Evolutionary conservation across 2,797 vertebrate genomes (phyloP).

Genomic region (Tragopan temminckii): DNA sequence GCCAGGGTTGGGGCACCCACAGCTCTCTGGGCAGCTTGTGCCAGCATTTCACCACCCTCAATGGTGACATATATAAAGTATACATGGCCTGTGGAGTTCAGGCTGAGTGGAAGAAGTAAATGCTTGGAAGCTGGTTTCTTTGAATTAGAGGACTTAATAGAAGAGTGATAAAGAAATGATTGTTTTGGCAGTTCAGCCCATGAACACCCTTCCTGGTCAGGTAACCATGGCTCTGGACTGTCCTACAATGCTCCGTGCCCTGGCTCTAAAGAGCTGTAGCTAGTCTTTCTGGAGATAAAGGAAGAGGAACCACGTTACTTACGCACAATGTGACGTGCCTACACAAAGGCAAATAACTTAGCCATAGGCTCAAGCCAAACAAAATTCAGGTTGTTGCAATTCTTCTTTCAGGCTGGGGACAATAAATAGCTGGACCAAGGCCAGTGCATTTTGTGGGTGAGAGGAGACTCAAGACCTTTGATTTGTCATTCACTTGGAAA

Average conservation of each 20-base stretch:
- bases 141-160: neutral
- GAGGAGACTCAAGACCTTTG: neutral
- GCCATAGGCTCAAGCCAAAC: neutral
- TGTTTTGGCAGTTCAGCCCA: neutral
- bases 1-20: neutral
- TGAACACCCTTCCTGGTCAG: neutral
- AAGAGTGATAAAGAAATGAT: neutral
- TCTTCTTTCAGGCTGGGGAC: neutral
- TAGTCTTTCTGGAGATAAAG: neutral
- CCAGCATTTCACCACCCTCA: neutral
- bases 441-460: constrained; percentile 3
- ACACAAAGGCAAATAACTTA: neutral
- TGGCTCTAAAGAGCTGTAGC: neutral
- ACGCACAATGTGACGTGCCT: neutral
- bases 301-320: neutral
- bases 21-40: neutral
- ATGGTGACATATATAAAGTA: neutral
- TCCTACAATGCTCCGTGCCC: neutral
- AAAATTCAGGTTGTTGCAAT: neutral
- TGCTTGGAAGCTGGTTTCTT: neutral
- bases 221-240: neutral
- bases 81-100: neutral
- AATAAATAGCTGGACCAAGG: neutral
- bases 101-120: neutral
- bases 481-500: constrained; percentile 15